Evolutionary conservation across 2,113 vertebrate genomes (phyloP), one percentile per base, ranked within the genome.

Genomic region (Paratilapia polleni): DNA sequence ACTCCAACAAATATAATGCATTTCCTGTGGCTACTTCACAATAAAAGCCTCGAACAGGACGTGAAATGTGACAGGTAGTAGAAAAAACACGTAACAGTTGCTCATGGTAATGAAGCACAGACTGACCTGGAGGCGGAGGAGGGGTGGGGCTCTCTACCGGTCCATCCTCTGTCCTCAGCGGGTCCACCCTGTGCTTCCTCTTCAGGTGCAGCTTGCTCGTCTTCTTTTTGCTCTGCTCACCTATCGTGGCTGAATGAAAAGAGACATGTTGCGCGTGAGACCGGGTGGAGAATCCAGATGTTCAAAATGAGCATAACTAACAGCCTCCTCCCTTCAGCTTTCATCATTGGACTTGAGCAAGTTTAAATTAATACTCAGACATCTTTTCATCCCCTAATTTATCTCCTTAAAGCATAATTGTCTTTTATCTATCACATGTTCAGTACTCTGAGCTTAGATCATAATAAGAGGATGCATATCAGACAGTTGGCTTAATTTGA

Each of bases 161-260:
- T 2, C 76, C 82, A 0, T 95, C 94, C 4, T 96, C 95, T 1
- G 82, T 80, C 89, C 93, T 96, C 73, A 97, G 84, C n/a, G 98
- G 98, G 88, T 98, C 97, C 20, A 99, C 97, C 54, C 96, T 94
- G 92, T 99, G 96, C 84, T 95, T 97, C 80, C 97, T 96, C 96
- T 97, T 98, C 75, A 99, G 95, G 80, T 95, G 96, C 20, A 96
- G 83, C 88, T 97, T 99, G 89, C 95, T 97, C 26, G 43, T 90
- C 94, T 97, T 98, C 96, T 95, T 96, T 61, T 96, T 98, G 87
- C 75, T 90, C 52, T 94, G 96, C 76, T 96, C 97, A 88, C 84
- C 49, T 77, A 66, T 36, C 20, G 93, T 47, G 61, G 89, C 87
- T 92, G 80, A 73, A 86, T 2, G 52, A 8, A 63, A 17, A 85